Conservation (phyloP, 2,888 invertebrate species). For the Leucophenga montana region DNA sequence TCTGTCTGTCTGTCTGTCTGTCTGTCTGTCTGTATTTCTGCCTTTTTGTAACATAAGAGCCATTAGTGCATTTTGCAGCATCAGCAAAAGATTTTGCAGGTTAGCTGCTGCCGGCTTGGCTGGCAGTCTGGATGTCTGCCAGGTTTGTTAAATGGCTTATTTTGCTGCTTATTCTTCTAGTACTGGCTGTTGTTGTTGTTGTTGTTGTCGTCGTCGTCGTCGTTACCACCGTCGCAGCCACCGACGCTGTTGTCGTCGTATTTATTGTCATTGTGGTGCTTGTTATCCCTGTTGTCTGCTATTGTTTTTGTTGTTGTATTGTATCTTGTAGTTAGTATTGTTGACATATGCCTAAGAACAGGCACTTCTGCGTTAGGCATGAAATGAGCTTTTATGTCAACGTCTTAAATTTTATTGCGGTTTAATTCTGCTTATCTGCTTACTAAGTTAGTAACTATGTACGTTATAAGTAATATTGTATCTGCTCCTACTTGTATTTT, state of each 20-base stretch:
- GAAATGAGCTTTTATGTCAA: slow-evolving; percentile 56
- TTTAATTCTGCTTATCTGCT: slow-evolving; percentile 30
- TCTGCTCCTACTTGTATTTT: not conserved
- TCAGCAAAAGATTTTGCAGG: slow-evolving; percentile 28
- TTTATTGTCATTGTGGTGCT: not conserved
- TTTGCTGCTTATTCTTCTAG: slow-evolving; percentile 10
- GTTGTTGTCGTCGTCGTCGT: slow-evolving; percentile 26
- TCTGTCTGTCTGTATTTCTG: not conserved
- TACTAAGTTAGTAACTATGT: not conserved
- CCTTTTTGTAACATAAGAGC: slow-evolving; percentile 1
- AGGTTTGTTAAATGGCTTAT: slow-evolving; percentile 32
- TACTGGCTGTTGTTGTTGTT: not conserved
- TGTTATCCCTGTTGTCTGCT: not conserved
- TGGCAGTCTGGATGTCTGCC: slow-evolving; percentile 1
- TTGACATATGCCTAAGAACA: slow-evolving; percentile 24
- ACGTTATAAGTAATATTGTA: not conserved
- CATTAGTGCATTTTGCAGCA: slow-evolving; percentile 29
- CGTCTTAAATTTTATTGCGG: slow-evolving; percentile 51
- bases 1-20: slow-evolving; percentile 5
- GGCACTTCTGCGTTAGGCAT: slow-evolving; percentile 52
- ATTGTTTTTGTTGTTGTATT: slow-evolving; percentile 9
- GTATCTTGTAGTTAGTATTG: not conserved
- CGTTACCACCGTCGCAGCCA: slow-evolving; percentile 21
- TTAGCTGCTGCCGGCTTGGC: not conserved
- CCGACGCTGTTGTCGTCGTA: slow-evolving; percentile 15